These are phyloP conservation scores for Eublepharis macularius DNA, from an alignment of 2,113 vertebrate species.

Conservation along the genomic window DNA sequence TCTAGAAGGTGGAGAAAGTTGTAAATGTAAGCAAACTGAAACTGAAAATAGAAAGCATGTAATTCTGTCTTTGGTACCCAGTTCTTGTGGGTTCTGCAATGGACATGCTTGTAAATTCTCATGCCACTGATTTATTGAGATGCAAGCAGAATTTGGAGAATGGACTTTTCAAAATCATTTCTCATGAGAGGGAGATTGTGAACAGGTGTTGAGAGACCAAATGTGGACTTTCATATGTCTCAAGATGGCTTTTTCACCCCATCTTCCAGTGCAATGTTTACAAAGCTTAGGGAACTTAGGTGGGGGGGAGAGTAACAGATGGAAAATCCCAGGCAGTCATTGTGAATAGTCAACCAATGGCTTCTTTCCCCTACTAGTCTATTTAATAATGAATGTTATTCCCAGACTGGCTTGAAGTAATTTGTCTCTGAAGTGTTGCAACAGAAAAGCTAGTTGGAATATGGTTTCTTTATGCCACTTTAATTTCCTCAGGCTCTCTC, in stretches of 20 bases:
- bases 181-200: not conserved
- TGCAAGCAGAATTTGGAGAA: not conserved
- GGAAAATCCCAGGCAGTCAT: not conserved
- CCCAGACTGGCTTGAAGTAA: not conserved
- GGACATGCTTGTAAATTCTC: too few relatives aligned
- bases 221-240: not conserved
- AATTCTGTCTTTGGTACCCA: too few relatives aligned
- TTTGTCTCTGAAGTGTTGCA: not conserved
- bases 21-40: not conserved
- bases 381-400: not conserved
- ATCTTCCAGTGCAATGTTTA: not conserved
- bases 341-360: not conserved
- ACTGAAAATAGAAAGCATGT: not conserved
- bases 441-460: not conserved
- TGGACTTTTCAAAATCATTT: not conserved
- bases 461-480: not conserved
- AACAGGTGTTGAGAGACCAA: not conserved
- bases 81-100: too few relatives aligned
- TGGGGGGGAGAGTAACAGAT: not conserved
- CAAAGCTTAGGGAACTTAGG: not conserved
- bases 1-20: not conserved
- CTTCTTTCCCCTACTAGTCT: not conserved
- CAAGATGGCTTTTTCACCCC: not conserved
- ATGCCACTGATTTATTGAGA: not conserved
- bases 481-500: not conserved